Evolutionary conservation across 2,113 vertebrate species (phyloP), one percentile per base, ranked within the genome.

Genomic region (Zingel zingel): DNA sequence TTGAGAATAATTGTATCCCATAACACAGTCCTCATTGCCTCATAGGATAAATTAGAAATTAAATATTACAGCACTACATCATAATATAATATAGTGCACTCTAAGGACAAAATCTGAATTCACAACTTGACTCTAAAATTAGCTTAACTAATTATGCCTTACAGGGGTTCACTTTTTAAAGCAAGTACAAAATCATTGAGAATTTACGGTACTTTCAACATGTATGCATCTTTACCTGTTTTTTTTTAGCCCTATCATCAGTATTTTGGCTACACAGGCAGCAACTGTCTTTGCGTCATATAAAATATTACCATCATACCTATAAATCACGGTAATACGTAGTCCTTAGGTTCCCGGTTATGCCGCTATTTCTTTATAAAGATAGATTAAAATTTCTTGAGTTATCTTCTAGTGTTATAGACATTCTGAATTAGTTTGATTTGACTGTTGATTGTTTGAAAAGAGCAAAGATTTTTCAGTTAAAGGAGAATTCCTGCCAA

Each of bases 1-100:
- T 23, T 58, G 51, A 66, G 56, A 72, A 61, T 23, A 64, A 13
- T 23, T 72, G 33, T 47, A 67, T 71, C 66, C 21, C 54, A n/a
- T 14, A 18, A 65, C 10, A 47, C 8, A 5, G 13, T 0, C 27
- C 33, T 36, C 12, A 4, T 11, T 27, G 23, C 25, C 51, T 70
- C 39, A 27, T 18, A 33, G 71, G 54, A 27, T 43, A n/a, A 1
- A 56, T 66, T 45, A 21, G 4, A 54, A 36, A 70, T 50, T 8
- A 75, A 48, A 58, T 36, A 63, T 45, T 21, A 43, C 18, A 56
- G 27, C 51, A 45, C 15, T 30, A 61, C 19, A 64, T 21, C 45
- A 18, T 36, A 18, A 53, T 50, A 30, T 63, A n/a, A n/a, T 54
- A 21, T 11, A 53, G 10, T 23, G 39, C 5, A 27, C 9, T 61